phyloP scores from a whole-genome alignment of 2,113 vertebrate genomes.

The Pao palembangensis region DNA sequence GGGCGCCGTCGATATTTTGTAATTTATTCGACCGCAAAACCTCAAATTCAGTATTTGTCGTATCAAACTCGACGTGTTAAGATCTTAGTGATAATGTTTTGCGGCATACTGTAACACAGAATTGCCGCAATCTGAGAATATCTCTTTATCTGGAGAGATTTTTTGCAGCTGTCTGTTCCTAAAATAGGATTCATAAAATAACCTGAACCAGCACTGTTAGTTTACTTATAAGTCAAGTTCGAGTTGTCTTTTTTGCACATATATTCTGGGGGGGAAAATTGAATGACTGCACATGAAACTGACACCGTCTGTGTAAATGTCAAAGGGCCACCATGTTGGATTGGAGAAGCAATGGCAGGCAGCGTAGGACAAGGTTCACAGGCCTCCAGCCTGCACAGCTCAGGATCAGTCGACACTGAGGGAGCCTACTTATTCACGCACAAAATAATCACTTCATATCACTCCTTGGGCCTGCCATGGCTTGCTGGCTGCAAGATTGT shows the following conservation, averaged over 20 bases:
- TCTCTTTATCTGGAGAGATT: too few species aligned
- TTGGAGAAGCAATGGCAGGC: slow-evolving; percentile 24
- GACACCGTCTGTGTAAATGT: slow-evolving; percentile 64
- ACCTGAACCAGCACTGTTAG: background rate
- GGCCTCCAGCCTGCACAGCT: background rate
- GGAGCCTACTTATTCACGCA: background rate
- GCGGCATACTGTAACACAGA: too few species aligned
- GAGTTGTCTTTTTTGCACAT: background rate
- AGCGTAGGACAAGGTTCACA: slow-evolving; percentile 43
- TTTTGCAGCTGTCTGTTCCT: background rate
- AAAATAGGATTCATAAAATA: background rate
- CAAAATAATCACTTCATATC: background rate
- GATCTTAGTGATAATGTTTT: too few species aligned
- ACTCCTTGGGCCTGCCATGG: slow-evolving; percentile 8
- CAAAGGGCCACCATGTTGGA: slow-evolving; percentile 45
- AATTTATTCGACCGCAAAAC: too few species aligned
- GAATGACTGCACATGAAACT: slow-evolving; percentile 30
- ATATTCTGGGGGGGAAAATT: background rate
- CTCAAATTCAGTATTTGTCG: too few species aligned
- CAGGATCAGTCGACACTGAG: slow-evolving; percentile 3
- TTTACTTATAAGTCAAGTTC: background rate
- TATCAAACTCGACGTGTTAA: too few species aligned
- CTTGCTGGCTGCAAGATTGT: background rate
- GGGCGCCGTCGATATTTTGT: too few species aligned
- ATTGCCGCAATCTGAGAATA: too few species aligned